phyloP scores from a whole-genome alignment of 2,113 vertebrate genomes.

The Prinia subflava region DNA sequence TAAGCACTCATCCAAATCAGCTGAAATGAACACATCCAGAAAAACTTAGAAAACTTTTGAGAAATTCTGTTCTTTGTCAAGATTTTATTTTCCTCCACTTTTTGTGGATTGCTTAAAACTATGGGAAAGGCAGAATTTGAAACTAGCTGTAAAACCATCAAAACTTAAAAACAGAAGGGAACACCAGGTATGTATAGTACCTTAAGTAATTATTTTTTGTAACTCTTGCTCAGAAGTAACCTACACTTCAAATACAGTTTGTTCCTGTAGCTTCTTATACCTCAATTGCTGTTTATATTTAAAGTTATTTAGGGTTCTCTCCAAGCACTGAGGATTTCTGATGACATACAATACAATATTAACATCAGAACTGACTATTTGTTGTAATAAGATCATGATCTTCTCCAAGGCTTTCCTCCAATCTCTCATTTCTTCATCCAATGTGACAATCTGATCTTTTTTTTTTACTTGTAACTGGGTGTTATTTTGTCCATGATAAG shows the following conservation, averaged over 20 bases:
- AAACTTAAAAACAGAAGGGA: neutral
- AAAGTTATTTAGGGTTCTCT: neutral
- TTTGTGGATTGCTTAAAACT: neutral
- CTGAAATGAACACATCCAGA: neutral
- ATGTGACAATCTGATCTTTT: neutral
- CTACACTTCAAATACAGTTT: neutral
- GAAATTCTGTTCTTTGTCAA: neutral
- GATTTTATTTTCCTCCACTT: neutral
- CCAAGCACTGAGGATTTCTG: neutral
- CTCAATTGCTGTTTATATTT: neutral
- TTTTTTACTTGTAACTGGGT: neutral
- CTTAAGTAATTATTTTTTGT: neutral
- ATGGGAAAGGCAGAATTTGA: neutral
- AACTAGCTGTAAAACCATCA: neutral
- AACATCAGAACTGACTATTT: neutral
- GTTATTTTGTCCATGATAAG: neutral
- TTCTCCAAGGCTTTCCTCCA: neutral
- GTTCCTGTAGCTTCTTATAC: neutral
- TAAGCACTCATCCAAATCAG: neutral
- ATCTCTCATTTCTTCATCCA: neutral
- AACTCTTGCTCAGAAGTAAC: neutral
- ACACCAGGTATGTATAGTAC: neutral
- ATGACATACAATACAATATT: neutral
- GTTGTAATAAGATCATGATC: neutral
- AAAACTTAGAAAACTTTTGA: neutral